Evolutionary conservation across 2,797 vertebrate genomes (phyloP).

Genomic region (Protosalanx chinensis): DNA sequence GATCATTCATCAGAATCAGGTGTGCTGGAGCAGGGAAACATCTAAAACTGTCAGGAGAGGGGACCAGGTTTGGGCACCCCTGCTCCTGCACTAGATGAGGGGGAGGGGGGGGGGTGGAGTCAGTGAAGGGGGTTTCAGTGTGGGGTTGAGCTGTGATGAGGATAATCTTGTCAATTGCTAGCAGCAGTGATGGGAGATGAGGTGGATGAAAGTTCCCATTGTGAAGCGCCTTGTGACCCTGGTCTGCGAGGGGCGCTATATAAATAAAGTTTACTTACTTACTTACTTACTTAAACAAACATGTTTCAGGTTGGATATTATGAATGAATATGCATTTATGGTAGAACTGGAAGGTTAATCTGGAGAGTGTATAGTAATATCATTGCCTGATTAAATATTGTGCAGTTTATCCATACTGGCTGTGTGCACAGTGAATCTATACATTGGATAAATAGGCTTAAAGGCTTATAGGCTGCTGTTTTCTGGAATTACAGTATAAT

Average conservation of each 20-base stretch:
- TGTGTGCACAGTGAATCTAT: too few species aligned
- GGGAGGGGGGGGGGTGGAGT: not conserved
- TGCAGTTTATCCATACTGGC: too few species aligned
- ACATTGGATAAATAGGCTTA: too few species aligned
- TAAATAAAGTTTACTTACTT: too few species aligned
- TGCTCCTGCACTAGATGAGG: too few species aligned
- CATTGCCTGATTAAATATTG: not conserved
- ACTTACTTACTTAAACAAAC: not conserved
- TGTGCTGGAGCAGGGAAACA: too few species aligned
- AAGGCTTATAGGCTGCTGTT: too few species aligned
- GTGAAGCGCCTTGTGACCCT: too few species aligned
- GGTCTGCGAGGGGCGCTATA: too few species aligned
- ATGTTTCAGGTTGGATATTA: not conserved
- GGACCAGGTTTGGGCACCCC: too few species aligned
- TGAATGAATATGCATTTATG: not conserved
- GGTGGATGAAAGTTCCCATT: not conserved
- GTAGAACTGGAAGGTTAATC: not conserved
- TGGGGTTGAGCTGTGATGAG: conserved; percentile 26
- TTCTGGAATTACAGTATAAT: not conserved
- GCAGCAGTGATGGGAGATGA: not conserved
- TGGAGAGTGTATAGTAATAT: not conserved
- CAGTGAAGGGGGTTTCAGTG: not conserved
- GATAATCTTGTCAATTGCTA: not conserved
- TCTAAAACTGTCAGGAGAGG: too few species aligned
- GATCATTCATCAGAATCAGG: too few species aligned